Conservation (phyloP, 1,140 invertebrate genomes). For the Sminthurinus signatus region DNA sequence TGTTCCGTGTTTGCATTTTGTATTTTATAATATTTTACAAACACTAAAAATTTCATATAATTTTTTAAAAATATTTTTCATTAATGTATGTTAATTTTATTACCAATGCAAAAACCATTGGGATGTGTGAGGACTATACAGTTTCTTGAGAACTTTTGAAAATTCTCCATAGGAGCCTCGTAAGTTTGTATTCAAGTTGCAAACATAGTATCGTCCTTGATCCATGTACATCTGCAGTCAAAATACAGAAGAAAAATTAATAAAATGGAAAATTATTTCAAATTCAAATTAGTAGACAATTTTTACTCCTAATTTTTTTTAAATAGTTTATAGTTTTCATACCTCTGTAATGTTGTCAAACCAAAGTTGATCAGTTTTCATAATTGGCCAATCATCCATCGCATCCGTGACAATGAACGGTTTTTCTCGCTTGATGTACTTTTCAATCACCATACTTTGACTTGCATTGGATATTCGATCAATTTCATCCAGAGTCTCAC, state of each 20-base stretch:
- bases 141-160: constrained; percentile 49
- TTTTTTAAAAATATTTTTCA: no score
- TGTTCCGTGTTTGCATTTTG: not conserved
- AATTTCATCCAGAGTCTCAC: constrained; percentile 56
- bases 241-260: no score
- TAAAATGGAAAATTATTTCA: no score
- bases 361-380: constrained; percentile 59
- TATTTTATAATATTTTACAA: no score
- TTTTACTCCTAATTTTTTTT: not conserved
- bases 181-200: constrained; percentile 63
- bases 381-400: constrained; percentile 59
- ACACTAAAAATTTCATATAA: no score
- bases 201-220: constrained; percentile 45
- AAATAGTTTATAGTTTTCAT: constrained; percentile 20
- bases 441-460: constrained; percentile 58
- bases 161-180: constrained; percentile 51
- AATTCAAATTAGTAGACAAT: not conserved
- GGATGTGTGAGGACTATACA: constrained; percentile 58
- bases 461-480: constrained; percentile 57
- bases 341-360: constrained; percentile 61
- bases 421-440: constrained; percentile 60
- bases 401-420: constrained; percentile 67
- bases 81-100: no score
- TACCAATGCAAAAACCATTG: constrained; percentile 74
- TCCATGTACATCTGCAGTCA: constrained; percentile 43